Conservation (phyloP, 1,140 invertebrate genomes). For the Cephus cinctus region DNA sequence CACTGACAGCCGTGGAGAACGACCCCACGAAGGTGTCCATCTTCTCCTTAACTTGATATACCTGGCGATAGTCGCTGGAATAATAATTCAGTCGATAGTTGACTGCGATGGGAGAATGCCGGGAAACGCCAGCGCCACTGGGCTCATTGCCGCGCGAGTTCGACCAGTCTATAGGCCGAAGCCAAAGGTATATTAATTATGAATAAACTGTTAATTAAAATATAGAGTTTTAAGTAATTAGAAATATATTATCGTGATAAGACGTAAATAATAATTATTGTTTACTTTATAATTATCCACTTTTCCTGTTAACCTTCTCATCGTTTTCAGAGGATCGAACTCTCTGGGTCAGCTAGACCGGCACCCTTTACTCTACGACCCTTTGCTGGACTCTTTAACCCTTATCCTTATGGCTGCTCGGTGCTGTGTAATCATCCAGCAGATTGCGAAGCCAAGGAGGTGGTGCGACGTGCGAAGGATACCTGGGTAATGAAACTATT, state of each 20-base stretch:
- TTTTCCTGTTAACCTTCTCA: neutral
- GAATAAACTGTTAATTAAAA: too few relatives aligned
- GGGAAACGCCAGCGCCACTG: constrained; percentile 42
- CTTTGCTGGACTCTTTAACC: constrained; percentile 77
- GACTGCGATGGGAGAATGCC: constrained; percentile 30
- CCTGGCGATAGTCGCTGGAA: too few relatives aligned
- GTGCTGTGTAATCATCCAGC: constrained; percentile 80
- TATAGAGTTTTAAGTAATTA: neutral
- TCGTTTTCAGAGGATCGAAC: constrained; percentile 39
- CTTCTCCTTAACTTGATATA: too few relatives aligned
- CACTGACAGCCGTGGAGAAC: neutral
- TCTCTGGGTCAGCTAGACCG: constrained; percentile 48
- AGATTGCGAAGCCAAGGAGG: constrained; percentile 70
- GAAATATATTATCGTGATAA: constrained; percentile 3
- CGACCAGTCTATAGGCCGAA: constrained; percentile 38
- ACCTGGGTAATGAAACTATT: constrained; percentile 62
- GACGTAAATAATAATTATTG: neutral
- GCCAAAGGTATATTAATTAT: constrained; percentile 36
- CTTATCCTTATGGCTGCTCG: constrained; percentile 75
- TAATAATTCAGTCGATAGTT: neutral
- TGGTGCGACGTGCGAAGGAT: constrained; percentile 70
- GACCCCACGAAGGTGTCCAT: neutral
- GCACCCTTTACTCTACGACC: constrained; percentile 70
- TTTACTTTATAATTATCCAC: neutral
- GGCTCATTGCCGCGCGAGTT: constrained; percentile 46